Conservation (phyloP, 2,113 vertebrate species). For the Onychostoma macrolepis region DNA sequence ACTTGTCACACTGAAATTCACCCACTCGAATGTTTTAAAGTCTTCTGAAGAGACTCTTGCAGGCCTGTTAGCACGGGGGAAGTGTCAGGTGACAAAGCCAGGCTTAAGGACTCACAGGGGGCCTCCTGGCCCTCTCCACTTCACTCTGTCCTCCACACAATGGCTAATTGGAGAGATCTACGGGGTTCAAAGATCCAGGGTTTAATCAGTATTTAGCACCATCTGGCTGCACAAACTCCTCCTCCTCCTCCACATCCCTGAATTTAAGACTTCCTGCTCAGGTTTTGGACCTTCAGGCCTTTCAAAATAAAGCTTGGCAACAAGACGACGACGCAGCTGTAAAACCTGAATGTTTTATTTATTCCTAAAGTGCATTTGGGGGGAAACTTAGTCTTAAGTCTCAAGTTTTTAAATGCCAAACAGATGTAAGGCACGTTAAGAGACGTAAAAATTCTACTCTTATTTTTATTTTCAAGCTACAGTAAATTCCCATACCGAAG, state of each 20-base stretch:
- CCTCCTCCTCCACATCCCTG: constrained; percentile 44
- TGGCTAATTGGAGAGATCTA: constrained; percentile 60
- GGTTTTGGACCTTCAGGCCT: constrained; percentile 31
- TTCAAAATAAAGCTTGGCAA: constrained; percentile 47
- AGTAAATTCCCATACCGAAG: constrained; percentile 9
- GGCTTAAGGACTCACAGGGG: constrained; percentile 60
- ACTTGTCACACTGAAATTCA: constrained; percentile 72
- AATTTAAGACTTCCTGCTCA: constrained; percentile 55
- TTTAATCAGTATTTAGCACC: constrained; percentile 64
- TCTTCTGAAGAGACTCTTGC: constrained; percentile 72
- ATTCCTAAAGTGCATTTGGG: constrained; percentile 25
- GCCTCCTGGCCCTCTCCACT: constrained; percentile 41
- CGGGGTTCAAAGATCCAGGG: constrained; percentile 53
- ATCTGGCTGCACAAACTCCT: constrained; percentile 53
- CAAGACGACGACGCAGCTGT: constrained; percentile 26
- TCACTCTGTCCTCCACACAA: constrained; percentile 56
- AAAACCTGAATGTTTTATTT: constrained; percentile 46
- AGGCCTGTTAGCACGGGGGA: constrained; percentile 73
- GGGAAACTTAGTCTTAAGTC: constrained; percentile 19
- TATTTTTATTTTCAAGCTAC: constrained; percentile 44
- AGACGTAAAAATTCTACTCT: constrained; percentile 14
- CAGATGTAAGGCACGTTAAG: constrained; percentile 51
- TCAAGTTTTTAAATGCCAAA: constrained; percentile 44
- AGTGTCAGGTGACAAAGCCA: constrained; percentile 74
- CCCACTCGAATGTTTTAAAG: constrained; percentile 60